Conservation (phyloP, 2,888 invertebrate genomes). For the Caenorhabditis japonica region DNA sequence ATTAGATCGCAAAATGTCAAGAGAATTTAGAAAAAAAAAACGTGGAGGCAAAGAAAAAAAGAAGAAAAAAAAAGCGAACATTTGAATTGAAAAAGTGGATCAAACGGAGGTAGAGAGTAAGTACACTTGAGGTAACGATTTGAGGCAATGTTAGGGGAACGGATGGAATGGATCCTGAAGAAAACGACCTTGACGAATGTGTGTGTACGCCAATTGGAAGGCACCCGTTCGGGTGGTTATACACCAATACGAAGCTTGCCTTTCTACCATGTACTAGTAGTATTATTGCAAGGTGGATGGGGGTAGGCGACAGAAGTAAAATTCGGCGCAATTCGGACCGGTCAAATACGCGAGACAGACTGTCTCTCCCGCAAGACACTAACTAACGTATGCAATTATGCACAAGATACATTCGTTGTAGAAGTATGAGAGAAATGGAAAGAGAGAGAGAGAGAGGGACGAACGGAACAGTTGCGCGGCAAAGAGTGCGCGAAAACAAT, state of each 20-base stretch:
- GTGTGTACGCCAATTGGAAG: too few relatives aligned
- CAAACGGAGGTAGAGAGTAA: background rate
- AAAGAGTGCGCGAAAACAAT: constrained; percentile 49
- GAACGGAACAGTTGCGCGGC: constrained; percentile 26
- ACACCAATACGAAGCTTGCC: too few relatives aligned
- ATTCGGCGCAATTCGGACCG: constrained; percentile 35
- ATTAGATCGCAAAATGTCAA: constrained; percentile 19
- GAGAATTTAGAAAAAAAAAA: constrained; percentile 2
- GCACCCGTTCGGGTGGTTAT: too few relatives aligned
- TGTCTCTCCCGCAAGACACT: constrained; percentile 14
- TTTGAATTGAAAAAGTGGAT: constrained; percentile 19
- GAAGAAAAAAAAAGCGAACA: constrained; percentile 8
- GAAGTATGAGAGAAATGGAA: constrained; percentile 16
- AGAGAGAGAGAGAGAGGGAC: constrained; percentile 12
- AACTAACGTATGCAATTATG: constrained; percentile 56
- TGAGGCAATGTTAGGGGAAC: background rate
- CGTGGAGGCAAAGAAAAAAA: background rate
- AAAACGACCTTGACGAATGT: background rate
- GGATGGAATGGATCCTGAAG: background rate
- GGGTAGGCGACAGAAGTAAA: constrained; percentile 19
- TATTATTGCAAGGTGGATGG: constrained; percentile 12
- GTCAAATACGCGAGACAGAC: constrained; percentile 38
- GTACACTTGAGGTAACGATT: constrained; percentile 1
- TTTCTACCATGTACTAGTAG: too few relatives aligned
- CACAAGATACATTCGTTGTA: constrained; percentile 51